These are phyloP conservation scores for Tigriopus japonicus DNA, from an alignment of 1,140 invertebrate genomes.

Conservation along the genomic window DNA sequence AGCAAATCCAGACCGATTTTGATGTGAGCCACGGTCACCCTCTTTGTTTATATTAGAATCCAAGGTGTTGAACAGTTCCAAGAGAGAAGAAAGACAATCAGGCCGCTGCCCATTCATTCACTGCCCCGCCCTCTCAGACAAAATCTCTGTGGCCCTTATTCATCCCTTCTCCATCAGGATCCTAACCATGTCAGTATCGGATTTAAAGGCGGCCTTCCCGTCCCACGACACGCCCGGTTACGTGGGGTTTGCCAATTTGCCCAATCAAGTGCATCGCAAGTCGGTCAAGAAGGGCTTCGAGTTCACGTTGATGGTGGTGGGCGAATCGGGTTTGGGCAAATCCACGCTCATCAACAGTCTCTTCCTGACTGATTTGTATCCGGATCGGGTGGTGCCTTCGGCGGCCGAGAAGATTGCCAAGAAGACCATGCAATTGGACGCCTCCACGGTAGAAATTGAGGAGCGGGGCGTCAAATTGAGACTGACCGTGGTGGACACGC, in stretches of 20 bases:
- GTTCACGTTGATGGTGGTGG: constrained; percentile 94
- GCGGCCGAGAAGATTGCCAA: constrained; percentile 52
- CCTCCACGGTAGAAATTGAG: constrained; percentile 83
- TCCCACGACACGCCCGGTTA: constrained; percentile 10
- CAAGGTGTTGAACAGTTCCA: too few species aligned
- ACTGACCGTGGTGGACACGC: constrained; percentile 83
- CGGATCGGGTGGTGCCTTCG: constrained; percentile 48
- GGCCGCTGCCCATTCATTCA: too few species aligned
- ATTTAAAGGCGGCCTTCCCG: neutral
- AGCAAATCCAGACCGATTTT: too few species aligned
- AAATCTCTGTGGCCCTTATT: too few species aligned
- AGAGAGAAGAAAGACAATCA: too few species aligned
- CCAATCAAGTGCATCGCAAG: constrained; percentile 40
- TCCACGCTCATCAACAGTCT: constrained; percentile 93
- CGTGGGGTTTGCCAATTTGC: constrained; percentile 13
- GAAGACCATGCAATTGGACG: constrained; percentile 70
- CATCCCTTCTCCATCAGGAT: too few species aligned
- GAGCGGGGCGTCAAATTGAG: constrained; percentile 73
- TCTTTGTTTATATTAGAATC: too few species aligned
- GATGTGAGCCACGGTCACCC: too few species aligned
- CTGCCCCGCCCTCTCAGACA: neutral
- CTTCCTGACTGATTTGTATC: constrained; percentile 89
- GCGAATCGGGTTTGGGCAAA: constrained; percentile 90
- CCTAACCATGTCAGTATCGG: neutral
- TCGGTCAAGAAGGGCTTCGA: constrained; percentile 96